Evolutionary conservation across 2,797 vertebrate species (phyloP).

Genomic region (Neoniphon sammara): DNA sequence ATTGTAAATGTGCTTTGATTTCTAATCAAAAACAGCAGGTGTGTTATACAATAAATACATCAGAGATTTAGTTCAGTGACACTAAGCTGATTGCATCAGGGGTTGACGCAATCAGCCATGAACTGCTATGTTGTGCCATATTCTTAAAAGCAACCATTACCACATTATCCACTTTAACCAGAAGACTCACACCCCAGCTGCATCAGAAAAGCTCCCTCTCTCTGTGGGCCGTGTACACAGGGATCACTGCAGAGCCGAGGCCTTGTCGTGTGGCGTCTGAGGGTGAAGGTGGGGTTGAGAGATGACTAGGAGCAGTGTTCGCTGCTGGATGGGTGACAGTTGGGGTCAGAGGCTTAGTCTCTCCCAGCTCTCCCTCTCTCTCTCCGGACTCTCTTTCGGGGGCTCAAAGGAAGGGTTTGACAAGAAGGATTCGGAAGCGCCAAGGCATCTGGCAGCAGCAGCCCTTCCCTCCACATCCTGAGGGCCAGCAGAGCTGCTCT

Average conservation of each 20-base stretch:
- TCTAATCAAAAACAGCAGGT: neutral
- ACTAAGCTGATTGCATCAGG: too few species aligned
- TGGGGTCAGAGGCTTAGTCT: constrained; percentile 72
- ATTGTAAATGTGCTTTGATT: neutral
- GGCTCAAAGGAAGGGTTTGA: constrained; percentile 73
- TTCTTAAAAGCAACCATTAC: constrained; percentile 25
- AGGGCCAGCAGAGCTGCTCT: constrained; percentile 70
- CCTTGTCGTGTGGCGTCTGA: constrained; percentile 41
- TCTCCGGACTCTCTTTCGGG: constrained; percentile 43
- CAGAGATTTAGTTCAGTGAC: too few species aligned
- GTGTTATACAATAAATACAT: constrained; percentile 1
- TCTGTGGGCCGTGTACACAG: constrained; percentile 21
- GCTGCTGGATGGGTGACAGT: constrained; percentile 71
- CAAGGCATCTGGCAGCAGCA: constrained; percentile 69
- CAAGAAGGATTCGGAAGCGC: constrained; percentile 71
- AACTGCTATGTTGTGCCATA: neutral
- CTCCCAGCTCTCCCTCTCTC: constrained; percentile 34
- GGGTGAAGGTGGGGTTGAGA: constrained; percentile 22
- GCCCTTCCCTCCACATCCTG: constrained; percentile 80
- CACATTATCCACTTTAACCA: constrained; percentile 45
- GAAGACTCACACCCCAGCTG: constrained; percentile 27
- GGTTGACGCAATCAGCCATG: neutral
- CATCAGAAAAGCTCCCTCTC: constrained; percentile 33
- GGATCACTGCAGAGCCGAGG: constrained; percentile 38
- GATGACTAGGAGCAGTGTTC: constrained; percentile 73